Evolutionary conservation across 1,140 invertebrate genomes (phyloP).

Genomic region (Prorops nasuta): DNA sequence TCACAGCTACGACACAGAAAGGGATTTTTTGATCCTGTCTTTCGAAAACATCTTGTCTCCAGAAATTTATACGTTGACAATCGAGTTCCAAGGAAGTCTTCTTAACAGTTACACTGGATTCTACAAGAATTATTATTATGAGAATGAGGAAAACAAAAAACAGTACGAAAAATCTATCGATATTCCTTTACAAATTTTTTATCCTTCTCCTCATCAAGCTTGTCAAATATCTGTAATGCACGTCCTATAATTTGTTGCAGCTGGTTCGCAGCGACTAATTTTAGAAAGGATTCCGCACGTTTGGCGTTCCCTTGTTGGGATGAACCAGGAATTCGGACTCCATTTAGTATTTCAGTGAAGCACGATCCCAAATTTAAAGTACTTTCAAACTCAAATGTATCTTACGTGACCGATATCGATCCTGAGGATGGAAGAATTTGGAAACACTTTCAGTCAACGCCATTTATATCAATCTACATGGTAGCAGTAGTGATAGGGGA

Average conservation of each 20-base stretch:
- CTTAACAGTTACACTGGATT: neutral
- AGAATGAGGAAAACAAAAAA: neutral
- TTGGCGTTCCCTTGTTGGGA: conserved; percentile 71
- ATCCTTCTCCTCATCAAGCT: too few relatives aligned
- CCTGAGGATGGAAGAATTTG: conserved; percentile 14
- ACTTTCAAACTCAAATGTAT: conserved; percentile 55
- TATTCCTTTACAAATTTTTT: too few relatives aligned
- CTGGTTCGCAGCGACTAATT: conserved; percentile 55
- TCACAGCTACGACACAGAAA: neutral
- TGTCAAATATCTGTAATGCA: too few relatives aligned
- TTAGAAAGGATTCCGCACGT: conserved; percentile 66
- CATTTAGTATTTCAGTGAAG: conserved; percentile 56
- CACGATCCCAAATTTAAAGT: conserved; percentile 45
- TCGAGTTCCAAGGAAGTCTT: neutral
- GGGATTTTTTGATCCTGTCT: conserved; percentile 1
- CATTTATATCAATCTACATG: conserved; percentile 73
- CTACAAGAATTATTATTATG: neutral
- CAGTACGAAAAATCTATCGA: too few relatives aligned
- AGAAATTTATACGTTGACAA: conserved; percentile 1
- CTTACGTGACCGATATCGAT: conserved; percentile 19
- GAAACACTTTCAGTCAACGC: conserved; percentile 23
- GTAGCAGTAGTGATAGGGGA: conserved; percentile 69
- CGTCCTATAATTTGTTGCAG: too few relatives aligned
- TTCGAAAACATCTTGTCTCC: conserved; percentile 1
- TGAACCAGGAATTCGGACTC: conserved; percentile 63